Evolutionary conservation across 1,140 invertebrate species (phyloP).

Genomic region (Drosophila orosa): DNA sequence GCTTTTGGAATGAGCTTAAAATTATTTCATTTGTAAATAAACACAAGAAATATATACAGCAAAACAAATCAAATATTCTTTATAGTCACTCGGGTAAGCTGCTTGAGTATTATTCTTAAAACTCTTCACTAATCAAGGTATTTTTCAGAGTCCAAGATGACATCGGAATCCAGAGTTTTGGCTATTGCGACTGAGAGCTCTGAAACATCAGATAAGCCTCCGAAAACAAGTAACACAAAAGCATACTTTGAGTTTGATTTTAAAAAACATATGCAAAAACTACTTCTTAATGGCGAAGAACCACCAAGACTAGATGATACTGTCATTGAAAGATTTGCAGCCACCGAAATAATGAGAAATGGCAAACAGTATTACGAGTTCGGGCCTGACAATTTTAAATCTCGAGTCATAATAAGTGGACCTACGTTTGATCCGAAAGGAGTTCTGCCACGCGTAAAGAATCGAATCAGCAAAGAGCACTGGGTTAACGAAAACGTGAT

Average conservation of each 20-base stretch:
- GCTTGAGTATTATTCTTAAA: neutral
- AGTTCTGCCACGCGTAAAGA: neutral
- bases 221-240: neutral
- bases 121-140: neutral
- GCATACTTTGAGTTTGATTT: conserved; percentile 16
- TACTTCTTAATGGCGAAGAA: conserved; percentile 3
- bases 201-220: neutral
- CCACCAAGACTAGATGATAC: neutral
- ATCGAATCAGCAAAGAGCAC: conserved; percentile 9
- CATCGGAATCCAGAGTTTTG: neutral
- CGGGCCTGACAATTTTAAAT: neutral
- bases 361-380: conserved; percentile 33
- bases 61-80: neutral
- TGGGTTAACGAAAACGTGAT: conserved; percentile 27
- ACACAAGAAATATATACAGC: neutral
- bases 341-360: conserved; percentile 8
- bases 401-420: neutral
- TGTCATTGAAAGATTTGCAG: neutral
- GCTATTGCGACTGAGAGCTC: neutral
- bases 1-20: conserved; percentile 8
- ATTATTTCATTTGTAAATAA: conserved; percentile 16
- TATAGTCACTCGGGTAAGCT: neutral
- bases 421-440: neutral
- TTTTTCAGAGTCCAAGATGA: conserved; percentile 11
- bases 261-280: conserved; percentile 8